Evolutionary conservation across 2,797 vertebrate species (phyloP), one percentile per base, ranked within the genome.

Genomic region (Coregonus suidteri): DNA sequence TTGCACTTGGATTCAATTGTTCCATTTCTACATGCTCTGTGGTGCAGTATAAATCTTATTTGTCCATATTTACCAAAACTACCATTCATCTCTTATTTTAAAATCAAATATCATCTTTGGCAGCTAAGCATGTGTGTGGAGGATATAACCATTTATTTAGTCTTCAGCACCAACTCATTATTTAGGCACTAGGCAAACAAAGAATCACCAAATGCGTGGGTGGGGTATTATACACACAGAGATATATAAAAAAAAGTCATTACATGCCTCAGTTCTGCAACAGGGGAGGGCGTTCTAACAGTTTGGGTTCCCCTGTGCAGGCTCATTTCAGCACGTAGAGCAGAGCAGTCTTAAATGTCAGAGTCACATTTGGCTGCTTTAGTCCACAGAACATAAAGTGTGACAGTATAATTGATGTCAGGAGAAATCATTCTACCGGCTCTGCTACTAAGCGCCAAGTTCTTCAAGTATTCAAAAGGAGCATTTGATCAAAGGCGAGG

Each of bases 391-490:
- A 76, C 74, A 73, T 35, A 66, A 74, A 54, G 62, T 74, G 34
- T 62, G 74, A 72, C 31, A 2, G 56, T 66, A 20, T 76, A 82
- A 79, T 20, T 81, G 77, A 79, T 73, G 73, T 75, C 74, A 81
- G 79, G 35, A 80, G 64, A 80, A 62, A 62, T 34, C 75, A 78
- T 79, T 79, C 56, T 35, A 83, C 78, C 52, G 65, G 71, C 78
- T 79, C 34, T 54, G 77, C 77, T 74, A 70, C 56, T 67, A 70
- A 30, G 53, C 53, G 14, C 67, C 71, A 65, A 37, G 47, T 54
- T 54, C 56, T 41, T 54, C 56, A 34, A 52, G 52, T 70, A 16
- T 54, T 16, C 0, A 51, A 74, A 79, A 41, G 52, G 68, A 72
- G 5, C 56, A 67, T 18, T 30, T 0, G n/a, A 69, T 16, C 13